Conservation (phyloP, 2,888 invertebrate species). For the Tuta absoluta region DNA sequence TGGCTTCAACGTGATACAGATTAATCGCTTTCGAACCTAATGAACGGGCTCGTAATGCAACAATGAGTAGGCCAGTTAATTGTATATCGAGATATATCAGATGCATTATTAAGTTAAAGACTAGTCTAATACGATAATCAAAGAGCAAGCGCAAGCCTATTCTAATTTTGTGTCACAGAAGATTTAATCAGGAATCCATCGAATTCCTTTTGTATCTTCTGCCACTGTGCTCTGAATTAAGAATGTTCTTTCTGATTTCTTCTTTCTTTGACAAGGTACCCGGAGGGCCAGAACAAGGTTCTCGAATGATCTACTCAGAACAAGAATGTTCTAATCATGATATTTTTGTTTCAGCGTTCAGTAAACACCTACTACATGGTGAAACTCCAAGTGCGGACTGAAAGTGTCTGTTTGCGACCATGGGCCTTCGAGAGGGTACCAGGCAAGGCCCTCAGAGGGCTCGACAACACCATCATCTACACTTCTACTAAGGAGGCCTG, state of each 20-base stretch:
- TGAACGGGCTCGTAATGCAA: slow-evolving; percentile 40
- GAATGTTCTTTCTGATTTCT: too few species aligned
- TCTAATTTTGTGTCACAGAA: too few species aligned
- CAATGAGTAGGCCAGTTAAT: slow-evolving; percentile 7
- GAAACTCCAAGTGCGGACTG: slow-evolving; percentile 93
- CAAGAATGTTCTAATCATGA: background rate
- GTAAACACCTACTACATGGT: slow-evolving; percentile 98
- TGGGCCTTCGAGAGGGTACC: slow-evolving; percentile 97
- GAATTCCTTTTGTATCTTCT: too few species aligned
- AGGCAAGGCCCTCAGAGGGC: slow-evolving; percentile 93
- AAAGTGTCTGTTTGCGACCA: slow-evolving; percentile 94
- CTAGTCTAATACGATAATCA: too few species aligned
- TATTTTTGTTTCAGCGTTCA: slow-evolving; percentile 79
- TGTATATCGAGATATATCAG: background rate
- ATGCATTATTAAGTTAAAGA: background rate
- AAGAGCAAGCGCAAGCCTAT: too few species aligned
- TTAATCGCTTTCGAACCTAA: slow-evolving; percentile 62
- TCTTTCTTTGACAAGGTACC: too few species aligned
- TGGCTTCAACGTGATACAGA: slow-evolving; percentile 39
- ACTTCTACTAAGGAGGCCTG: slow-evolving; percentile 97
- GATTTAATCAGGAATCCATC: too few species aligned
- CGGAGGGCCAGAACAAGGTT: too few species aligned
- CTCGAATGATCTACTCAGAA: too few species aligned
- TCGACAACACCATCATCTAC: slow-evolving; percentile 95
- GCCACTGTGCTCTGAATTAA: too few species aligned